Conservation (phyloP, 35 echinoderm and acorn worm species). For the Acanthaster planci region DNA sequence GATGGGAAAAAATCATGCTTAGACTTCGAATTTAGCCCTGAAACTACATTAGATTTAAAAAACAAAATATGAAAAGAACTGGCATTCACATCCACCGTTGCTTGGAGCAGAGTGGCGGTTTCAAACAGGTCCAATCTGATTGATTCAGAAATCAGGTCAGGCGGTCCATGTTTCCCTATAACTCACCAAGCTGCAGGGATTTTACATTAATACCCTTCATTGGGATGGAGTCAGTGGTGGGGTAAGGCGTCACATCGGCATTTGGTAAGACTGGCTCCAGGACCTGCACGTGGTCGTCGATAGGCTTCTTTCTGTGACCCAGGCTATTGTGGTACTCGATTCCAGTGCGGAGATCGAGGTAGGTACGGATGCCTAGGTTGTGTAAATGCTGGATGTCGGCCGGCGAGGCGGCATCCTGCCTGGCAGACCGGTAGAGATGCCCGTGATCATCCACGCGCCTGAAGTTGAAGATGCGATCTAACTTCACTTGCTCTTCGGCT, state of each 20-base stretch:
- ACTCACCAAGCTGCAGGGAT: constrained; percentile 19
- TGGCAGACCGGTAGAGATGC: constrained; percentile 54
- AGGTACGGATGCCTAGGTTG: constrained; percentile 28
- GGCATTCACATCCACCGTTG: too few relatives aligned
- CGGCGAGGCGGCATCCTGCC: constrained; percentile 36
- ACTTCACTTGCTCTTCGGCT: background rate
- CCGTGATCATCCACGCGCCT: constrained; percentile 26
- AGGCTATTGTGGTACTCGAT: constrained; percentile 28
- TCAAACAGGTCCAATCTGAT: too few relatives aligned
- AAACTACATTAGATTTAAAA: too few relatives aligned
- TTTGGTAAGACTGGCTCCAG: constrained; percentile 3
- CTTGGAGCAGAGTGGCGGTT: too few relatives aligned
- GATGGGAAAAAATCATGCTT: too few relatives aligned
- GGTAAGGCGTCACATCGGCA: background rate
- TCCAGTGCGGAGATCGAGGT: constrained; percentile 44
- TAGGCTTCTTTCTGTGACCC: constrained; percentile 28
- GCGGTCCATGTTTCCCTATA: constrained; percentile 31
- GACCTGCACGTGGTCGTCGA: constrained; percentile 23
- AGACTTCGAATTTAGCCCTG: too few relatives aligned
- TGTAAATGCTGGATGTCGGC: constrained; percentile 39
- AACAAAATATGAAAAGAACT: too few relatives aligned
- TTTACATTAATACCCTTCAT: background rate
- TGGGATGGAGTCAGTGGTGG: background rate
- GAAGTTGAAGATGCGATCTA: constrained; percentile 38
- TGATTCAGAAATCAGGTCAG: background rate